Percentiles rank a stretch among this genome's conserved stretches.
Conservation (phyloP, 1,140 invertebrate genomes). For the Scylla paramamosain region DNA sequence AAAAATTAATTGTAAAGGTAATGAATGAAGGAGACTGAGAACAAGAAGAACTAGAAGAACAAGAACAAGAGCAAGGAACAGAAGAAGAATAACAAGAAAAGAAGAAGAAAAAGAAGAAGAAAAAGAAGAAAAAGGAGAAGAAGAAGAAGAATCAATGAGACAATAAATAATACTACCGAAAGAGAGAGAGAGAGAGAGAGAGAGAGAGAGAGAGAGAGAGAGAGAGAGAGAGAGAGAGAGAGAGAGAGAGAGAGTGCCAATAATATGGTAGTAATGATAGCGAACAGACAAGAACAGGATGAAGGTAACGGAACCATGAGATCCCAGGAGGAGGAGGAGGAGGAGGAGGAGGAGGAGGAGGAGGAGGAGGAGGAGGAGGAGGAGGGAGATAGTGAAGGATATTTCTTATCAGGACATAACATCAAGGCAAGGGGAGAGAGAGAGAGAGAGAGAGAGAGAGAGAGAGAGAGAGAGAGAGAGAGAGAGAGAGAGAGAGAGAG, state of each 20-base stretch:
- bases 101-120: too few relatives aligned
- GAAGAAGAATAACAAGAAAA: too few relatives aligned
- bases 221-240: neutral
- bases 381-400: neutral
- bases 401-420: neutral
- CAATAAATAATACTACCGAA: too few relatives aligned
- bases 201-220: neutral
- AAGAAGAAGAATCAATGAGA: neutral
- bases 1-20: neutral
- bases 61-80: neutral
- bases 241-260: neutral
- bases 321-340: neutral
- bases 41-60: too few relatives aligned
- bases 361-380: neutral
- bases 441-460: conserved; percentile 10
- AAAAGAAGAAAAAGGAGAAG: too few relatives aligned
- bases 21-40: too few relatives aligned
- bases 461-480: conserved; percentile 17
- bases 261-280: neutral
- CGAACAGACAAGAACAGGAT: neutral
- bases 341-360: neutral
- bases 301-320: neutral
- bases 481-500: neutral
- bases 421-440: neutral
- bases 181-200: neutral